phyloP scores from a whole-genome alignment of 2,797 vertebrate species.

The Malacoraja senta region DNA sequence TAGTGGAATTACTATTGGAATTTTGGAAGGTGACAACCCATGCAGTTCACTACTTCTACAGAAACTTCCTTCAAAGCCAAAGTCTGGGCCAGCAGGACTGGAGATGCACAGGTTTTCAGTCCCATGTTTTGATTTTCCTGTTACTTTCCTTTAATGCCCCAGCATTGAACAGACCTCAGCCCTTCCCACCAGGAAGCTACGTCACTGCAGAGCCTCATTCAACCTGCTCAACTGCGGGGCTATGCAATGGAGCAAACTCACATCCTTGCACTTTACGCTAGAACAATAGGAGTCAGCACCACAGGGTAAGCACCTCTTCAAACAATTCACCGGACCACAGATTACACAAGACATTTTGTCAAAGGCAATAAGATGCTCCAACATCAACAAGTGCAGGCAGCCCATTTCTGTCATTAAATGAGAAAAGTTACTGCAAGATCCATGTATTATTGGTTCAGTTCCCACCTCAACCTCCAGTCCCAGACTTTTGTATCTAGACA shows the following conservation, averaged over 20 bases:
- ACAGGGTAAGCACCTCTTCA: background rate
- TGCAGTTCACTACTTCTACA: too few relatives aligned
- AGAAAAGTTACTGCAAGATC: background rate
- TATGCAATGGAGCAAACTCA: background rate
- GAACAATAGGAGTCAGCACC: background rate
- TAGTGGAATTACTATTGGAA: too few relatives aligned
- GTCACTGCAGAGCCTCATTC: background rate
- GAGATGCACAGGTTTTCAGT: too few relatives aligned
- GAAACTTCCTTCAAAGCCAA: too few relatives aligned
- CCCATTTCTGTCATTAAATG: background rate
- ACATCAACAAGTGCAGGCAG: too few relatives aligned
- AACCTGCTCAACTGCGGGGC: background rate
- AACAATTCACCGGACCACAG: background rate
- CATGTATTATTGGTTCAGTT: background rate
- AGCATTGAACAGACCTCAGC: background rate
- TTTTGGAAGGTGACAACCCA: too few relatives aligned
- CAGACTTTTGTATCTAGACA: background rate
- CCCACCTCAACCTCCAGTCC: too few relatives aligned
- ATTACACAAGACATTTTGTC: background rate
- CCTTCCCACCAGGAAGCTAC: background rate
- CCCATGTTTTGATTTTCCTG: too few relatives aligned
- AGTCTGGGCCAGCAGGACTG: too few relatives aligned
- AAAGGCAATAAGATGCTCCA: background rate
- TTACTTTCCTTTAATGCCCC: background rate
- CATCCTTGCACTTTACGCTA: background rate